Evolutionary conservation across 1,140 invertebrate genomes (phyloP).

Genomic region (Rhyacophila brunnea): DNA sequence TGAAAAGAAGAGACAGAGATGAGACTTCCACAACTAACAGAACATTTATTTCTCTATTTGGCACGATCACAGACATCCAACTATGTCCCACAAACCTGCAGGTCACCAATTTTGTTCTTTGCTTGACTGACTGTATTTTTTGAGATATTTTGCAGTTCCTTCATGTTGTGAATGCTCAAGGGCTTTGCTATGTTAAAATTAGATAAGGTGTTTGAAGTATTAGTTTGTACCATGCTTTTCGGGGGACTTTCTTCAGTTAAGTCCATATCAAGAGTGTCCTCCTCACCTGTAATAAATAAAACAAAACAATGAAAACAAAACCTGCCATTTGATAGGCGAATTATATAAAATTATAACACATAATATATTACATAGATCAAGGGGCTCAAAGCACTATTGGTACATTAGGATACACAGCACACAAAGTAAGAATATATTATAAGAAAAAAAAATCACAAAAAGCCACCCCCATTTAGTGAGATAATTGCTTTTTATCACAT

Average conservation of each 20-base stretch:
- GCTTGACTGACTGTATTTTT: slow-evolving; percentile 55
- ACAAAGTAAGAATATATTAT: too few species aligned
- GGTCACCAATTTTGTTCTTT: slow-evolving; percentile 59
- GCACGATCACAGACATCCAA: slow-evolving; percentile 38
- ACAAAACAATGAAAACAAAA: neutral
- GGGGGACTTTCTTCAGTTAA: slow-evolving; percentile 34
- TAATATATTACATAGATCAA: too few species aligned
- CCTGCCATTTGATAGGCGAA: too few species aligned
- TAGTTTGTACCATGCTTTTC: slow-evolving; percentile 36
- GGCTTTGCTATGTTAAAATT: slow-evolving; percentile 35
- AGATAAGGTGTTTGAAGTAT: slow-evolving; percentile 26
- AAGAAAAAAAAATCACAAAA: too few species aligned
- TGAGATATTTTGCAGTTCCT: slow-evolving; percentile 53
- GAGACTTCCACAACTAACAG: slow-evolving; percentile 1
- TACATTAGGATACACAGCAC: too few species aligned
- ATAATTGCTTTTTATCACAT: too few species aligned
- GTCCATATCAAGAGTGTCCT: slow-evolving; percentile 48
- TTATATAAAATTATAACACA: too few species aligned
- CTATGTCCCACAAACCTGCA: slow-evolving; percentile 55
- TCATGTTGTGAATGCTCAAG: slow-evolving; percentile 43
- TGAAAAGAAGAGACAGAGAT: slow-evolving; percentile 18
- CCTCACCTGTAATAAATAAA: slow-evolving; percentile 42
- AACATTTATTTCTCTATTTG: slow-evolving; percentile 20
- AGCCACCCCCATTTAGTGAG: too few species aligned
- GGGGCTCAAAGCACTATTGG: too few species aligned